Evolutionary conservation across 2,797 vertebrate species (phyloP).

Genomic region (Pseudocheirus occidentalis): DNA sequence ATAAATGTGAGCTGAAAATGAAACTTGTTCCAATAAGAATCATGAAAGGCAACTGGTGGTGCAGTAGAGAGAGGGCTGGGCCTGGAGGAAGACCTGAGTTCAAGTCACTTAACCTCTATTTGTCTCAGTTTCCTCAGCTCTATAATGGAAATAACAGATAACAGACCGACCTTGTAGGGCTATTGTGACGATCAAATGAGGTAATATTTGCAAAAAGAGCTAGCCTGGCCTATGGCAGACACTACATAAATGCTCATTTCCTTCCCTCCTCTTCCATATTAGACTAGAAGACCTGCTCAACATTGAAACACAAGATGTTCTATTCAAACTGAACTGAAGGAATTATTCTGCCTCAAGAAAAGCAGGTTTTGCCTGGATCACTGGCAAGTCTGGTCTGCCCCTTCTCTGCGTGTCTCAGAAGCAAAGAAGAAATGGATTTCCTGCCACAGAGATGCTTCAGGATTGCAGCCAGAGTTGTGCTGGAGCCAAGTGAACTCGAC

Average conservation of each 20-base stretch:
- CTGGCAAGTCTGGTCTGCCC: neutral
- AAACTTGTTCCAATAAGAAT: slow-evolving; percentile 15
- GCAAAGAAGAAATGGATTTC: neutral
- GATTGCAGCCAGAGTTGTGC: neutral
- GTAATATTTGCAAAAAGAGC: neutral
- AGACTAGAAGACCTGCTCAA: neutral
- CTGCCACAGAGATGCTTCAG: neutral
- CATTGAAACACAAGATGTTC: slow-evolving; percentile 1
- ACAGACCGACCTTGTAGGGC: neutral
- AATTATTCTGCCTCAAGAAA: neutral
- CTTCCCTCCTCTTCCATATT: neutral
- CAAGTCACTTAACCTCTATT: neutral
- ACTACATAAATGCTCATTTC: neutral
- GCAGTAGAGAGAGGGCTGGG: neutral
- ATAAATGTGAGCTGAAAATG: slow-evolving; percentile 23
- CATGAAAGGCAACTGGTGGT: neutral
- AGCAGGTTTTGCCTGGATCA: neutral
- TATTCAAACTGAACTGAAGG: neutral
- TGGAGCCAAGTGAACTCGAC: neutral
- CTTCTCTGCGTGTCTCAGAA: neutral
- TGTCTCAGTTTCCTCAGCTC: neutral
- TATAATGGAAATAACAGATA: neutral
- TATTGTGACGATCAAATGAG: neutral
- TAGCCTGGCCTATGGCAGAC: neutral
- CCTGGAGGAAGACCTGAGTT: neutral